Percentiles rank a stretch among this genome's conserved stretches.
Evolutionary conservation across 2,888 invertebrate genomes (phyloP).

Genomic region (Meteorus colon): DNA sequence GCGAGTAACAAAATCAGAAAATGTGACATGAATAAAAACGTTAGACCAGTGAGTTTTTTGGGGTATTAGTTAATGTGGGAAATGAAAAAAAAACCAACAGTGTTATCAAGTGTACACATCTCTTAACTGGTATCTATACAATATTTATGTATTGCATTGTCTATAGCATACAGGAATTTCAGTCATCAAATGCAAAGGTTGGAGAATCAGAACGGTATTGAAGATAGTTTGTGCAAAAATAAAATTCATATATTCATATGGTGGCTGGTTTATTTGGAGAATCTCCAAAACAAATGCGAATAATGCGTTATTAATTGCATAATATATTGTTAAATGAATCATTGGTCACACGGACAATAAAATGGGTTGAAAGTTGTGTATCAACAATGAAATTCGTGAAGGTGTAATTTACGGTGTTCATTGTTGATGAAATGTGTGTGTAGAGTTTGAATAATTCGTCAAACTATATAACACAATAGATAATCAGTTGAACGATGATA

Average conservation of each 20-base stretch:
- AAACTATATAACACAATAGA: not conserved
- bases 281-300: not conserved
- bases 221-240: conserved; percentile 38
- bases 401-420: not conserved
- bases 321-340: not conserved
- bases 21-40: conserved; percentile 2
- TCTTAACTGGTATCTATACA: conserved; percentile 40
- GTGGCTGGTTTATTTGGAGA: not conserved
- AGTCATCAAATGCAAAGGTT: conserved; percentile 55
- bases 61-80: conserved; percentile 33
- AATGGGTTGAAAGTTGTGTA: not conserved
- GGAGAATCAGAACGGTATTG: conserved; percentile 28
- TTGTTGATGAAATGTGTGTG: not conserved
- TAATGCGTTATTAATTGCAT: not conserved
- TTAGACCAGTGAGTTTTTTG: conserved; percentile 18
- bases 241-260: conserved; percentile 45
- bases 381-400: not conserved
- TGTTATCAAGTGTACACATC: conserved; percentile 40
- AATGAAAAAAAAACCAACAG: conserved; percentile 41
- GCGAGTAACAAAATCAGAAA: conserved; percentile 10
- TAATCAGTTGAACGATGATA: conserved; percentile 63
- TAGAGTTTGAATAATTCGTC: not conserved
- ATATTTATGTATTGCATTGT: conserved; percentile 42
- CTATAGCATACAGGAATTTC: conserved; percentile 46
- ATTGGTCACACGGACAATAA: not conserved